phyloP scores from a whole-genome alignment of 1,140 invertebrate species.

The Lasioglossum albipes region DNA sequence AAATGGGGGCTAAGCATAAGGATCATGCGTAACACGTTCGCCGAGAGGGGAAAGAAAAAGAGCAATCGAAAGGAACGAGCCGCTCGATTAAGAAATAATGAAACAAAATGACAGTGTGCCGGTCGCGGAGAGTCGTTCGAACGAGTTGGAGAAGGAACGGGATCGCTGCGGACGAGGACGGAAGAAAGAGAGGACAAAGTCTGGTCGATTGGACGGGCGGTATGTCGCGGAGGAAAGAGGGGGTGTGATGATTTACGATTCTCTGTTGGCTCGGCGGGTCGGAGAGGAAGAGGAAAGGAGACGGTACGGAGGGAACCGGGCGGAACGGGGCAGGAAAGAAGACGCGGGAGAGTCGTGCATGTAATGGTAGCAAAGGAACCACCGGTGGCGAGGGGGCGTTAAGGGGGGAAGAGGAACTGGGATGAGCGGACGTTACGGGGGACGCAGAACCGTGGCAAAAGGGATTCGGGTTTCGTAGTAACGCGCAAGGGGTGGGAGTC shows the following conservation, averaged over 20 bases:
- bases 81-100: slow-evolving; percentile 44
- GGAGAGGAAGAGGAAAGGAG: neutral
- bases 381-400: neutral
- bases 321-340: neutral
- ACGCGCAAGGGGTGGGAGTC: neutral
- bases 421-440: too few relatives aligned
- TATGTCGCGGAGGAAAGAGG: slow-evolving; percentile 15
- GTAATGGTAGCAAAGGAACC: slow-evolving; percentile 2
- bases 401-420: neutral
- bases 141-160: too few relatives aligned
- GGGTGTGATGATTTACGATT: slow-evolving; percentile 54
- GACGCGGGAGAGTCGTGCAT: neutral
- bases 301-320: neutral
- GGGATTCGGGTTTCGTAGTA: slow-evolving; percentile 42
- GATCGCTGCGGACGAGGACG: neutral
- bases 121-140: neutral
- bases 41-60: neutral
- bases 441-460: slow-evolving; percentile 19
- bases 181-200: slow-evolving; percentile 22
- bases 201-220: slow-evolving; percentile 26
- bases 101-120: slow-evolving; percentile 36
- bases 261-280: neutral
- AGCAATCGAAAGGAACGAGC: slow-evolving; percentile 33
- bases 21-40: too few relatives aligned
- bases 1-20: too few relatives aligned